phyloP scores from a whole-genome alignment of 2,113 vertebrate species.

The Mirounga angustirostris region DNA sequence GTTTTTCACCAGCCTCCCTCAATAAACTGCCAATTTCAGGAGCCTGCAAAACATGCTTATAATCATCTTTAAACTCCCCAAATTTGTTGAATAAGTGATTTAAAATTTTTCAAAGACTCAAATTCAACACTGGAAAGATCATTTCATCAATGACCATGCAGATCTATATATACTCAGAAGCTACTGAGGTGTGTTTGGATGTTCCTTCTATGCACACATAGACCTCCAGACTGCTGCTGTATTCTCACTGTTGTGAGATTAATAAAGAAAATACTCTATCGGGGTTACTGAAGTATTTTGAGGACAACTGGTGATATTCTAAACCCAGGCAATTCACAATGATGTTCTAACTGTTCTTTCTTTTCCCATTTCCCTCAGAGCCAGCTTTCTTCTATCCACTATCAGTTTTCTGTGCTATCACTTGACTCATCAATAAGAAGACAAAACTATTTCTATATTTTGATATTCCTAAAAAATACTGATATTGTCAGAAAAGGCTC shows the following conservation, averaged over 20 bases:
- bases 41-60: not conserved
- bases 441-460: constrained; percentile 36
- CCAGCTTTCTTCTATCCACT: not conserved
- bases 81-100: not conserved
- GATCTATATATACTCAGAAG: not conserved
- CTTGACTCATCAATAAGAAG: not conserved
- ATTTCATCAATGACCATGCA: not conserved
- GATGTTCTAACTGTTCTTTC: not conserved
- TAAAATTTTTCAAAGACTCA: not conserved
- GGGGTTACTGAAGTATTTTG: not conserved
- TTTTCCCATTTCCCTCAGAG: not conserved
- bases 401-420: not conserved
- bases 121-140: not conserved
- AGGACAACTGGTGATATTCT: not conserved
- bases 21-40: not conserved
- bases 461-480: not conserved
- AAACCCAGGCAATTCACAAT: not conserved
- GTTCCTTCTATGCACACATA: not conserved
- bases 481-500: constrained; percentile 10
- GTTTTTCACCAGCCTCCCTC: not conserved
- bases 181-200: not conserved
- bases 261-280: not conserved
- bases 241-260: fast-evolving
- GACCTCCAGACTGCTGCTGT: not conserved
- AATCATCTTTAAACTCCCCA: not conserved